These are phyloP conservation scores for Aphaenogaster floridana DNA, from an alignment of 1,140 invertebrate genomes.

Conservation along the genomic window DNA sequence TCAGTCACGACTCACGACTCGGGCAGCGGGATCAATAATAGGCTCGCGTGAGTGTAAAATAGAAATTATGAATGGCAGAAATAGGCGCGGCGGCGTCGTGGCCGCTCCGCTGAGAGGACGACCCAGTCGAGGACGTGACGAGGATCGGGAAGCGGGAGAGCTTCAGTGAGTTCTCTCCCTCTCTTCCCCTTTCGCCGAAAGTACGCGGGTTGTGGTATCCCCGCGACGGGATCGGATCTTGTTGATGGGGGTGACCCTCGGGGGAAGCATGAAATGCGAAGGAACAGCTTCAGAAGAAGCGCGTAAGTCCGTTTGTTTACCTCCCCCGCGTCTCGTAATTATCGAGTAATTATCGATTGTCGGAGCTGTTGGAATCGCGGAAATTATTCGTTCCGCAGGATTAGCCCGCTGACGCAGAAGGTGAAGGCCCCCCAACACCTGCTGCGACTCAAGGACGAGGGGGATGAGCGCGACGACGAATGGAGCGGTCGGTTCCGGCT, in stretches of 20 bases:
- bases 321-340: neutral
- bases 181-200: neutral
- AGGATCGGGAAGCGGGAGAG: neutral
- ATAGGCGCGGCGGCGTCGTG: neutral
- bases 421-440: constrained; percentile 57
- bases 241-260: constrained; percentile 36
- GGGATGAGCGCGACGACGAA: constrained; percentile 16
- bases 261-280: constrained; percentile 75
- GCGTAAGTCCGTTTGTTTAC: constrained; percentile 57
- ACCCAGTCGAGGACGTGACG: neutral
- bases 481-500: constrained; percentile 50
- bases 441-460: constrained; percentile 11
- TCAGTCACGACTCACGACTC: neutral
- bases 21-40: constrained; percentile 23
- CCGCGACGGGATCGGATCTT: neutral
- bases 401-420: constrained; percentile 43
- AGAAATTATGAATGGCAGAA: constrained; percentile 37
- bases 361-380: neutral
- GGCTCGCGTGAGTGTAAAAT: constrained; percentile 14
- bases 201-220: neutral
- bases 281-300: constrained; percentile 63
- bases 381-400: constrained; percentile 31
- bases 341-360: neutral
- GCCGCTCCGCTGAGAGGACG: neutral
- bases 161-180: neutral